Percentiles rank a stretch among this genome's conserved stretches.
Conservation (phyloP, 2,888 invertebrate genomes). For the Archaeoteleia sp. region DNA sequence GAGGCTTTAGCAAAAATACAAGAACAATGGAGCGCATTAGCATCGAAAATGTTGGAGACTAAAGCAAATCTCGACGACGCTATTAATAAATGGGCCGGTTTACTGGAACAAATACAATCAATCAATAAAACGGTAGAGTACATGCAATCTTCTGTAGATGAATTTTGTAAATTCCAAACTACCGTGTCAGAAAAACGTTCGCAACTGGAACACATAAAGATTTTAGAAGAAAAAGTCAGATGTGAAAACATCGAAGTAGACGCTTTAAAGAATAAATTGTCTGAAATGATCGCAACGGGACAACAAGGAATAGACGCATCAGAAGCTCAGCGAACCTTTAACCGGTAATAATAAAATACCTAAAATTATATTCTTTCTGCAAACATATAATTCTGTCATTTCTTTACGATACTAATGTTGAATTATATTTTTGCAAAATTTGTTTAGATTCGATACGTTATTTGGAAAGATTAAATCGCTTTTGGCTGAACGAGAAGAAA, state of each 20-base stretch:
- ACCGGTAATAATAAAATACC: conserved; percentile 70
- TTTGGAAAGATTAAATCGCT: conserved; percentile 84
- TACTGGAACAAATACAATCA: conserved; percentile 90
- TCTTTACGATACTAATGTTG: no score
- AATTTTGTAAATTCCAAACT: conserved; percentile 84
- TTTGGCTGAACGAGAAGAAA: conserved; percentile 86
- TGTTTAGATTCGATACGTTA: conserved; percentile 82
- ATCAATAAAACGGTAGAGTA: conserved; percentile 88
- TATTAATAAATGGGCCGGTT: conserved; percentile 93
- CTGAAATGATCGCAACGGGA: conserved; percentile 89
- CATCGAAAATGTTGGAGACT: conserved; percentile 92
- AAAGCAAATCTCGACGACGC: conserved; percentile 91
- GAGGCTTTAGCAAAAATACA: conserved; percentile 88
- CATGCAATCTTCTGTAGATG: conserved; percentile 84
- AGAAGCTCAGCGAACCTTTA: conserved; percentile 89
- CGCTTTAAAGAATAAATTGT: conserved; percentile 86
- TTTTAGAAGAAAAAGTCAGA: conserved; percentile 90
- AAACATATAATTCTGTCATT: conserved; percentile 9
- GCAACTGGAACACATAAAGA: conserved; percentile 89
- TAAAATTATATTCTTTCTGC: not conserved
- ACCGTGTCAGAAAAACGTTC: conserved; percentile 90
- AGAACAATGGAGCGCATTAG: conserved; percentile 91
- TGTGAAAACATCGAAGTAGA: conserved; percentile 94
- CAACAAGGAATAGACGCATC: conserved; percentile 89
- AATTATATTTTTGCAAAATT: not conserved